Evolutionary conservation across 2,797 vertebrate species (phyloP).

Genomic region (Meda fulgida): DNA sequence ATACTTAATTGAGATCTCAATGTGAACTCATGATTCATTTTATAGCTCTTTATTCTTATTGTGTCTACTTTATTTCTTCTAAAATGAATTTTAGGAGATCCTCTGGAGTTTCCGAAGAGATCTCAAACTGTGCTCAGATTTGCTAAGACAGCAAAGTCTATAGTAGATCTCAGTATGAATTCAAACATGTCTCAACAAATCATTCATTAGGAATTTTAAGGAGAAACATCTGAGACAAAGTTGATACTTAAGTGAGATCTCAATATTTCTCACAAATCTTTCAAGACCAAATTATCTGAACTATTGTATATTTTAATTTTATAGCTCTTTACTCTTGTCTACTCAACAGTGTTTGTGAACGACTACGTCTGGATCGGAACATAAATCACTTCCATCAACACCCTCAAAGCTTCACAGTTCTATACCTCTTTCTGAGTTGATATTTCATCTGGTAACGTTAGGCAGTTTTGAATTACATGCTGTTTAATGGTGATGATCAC

Average conservation of each 20-base stretch:
- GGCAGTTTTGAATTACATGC: not conserved
- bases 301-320: not conserved
- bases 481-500: not conserved
- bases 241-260: not conserved
- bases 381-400: not conserved
- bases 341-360: too few relatives aligned
- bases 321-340: too few relatives aligned
- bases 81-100: too few relatives aligned
- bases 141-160: not conserved
- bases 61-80: too few relatives aligned
- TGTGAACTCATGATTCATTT: too few relatives aligned
- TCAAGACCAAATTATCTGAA: not conserved
- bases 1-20: too few relatives aligned
- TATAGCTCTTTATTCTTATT: too few relatives aligned
- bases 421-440: not conserved
- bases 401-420: not conserved
- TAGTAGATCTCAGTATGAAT: too few relatives aligned
- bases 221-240: not conserved
- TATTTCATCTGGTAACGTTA: not conserved
- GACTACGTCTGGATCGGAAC: too few relatives aligned
- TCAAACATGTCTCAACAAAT: not conserved
- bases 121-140: not conserved
- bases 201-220: not conserved
- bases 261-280: not conserved
- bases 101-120: not conserved